phyloP scores from a whole-genome alignment of 1,140 invertebrate species.

The Paraescarpia echinospica region DNA sequence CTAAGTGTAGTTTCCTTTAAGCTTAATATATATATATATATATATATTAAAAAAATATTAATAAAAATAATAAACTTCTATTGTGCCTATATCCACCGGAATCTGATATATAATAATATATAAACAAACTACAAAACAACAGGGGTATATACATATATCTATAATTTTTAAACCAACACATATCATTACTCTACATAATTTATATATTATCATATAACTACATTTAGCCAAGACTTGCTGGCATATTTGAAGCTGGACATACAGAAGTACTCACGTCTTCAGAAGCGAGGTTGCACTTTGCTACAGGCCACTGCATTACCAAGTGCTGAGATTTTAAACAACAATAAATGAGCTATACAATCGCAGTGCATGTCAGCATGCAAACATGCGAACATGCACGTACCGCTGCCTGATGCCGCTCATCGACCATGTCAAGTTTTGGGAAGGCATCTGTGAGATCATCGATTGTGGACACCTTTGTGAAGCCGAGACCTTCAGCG shows the following conservation, averaged over 20 bases:
- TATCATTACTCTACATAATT: no score
- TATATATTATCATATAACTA: no score
- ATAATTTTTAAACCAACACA: no score
- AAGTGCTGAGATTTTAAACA: neutral
- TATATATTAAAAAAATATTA: neutral
- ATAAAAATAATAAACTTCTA: no score
- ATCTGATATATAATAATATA: no score
- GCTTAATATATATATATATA: neutral
- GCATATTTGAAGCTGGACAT: neutral
- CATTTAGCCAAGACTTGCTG: no score
- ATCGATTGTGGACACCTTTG: conserved; percentile 67
- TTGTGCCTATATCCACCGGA: no score
- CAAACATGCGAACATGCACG: conserved; percentile 34
- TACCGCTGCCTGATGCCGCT: conserved; percentile 60
- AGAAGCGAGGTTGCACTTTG: neutral
- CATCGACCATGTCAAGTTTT: conserved; percentile 71
- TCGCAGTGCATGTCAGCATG: neutral
- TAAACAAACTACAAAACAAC: no score
- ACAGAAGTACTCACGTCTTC: neutral
- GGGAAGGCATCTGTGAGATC: conserved; percentile 67
- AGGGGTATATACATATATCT: no score
- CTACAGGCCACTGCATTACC: neutral
- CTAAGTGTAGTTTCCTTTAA: neutral
- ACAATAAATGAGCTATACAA: neutral
- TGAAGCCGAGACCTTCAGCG: conserved; percentile 71